A percentile compares a stretch with the other conserved stretches of the same genome.
Evolutionary conservation across 1,140 invertebrate species (phyloP).

Genomic region (Apis dorsata): DNA sequence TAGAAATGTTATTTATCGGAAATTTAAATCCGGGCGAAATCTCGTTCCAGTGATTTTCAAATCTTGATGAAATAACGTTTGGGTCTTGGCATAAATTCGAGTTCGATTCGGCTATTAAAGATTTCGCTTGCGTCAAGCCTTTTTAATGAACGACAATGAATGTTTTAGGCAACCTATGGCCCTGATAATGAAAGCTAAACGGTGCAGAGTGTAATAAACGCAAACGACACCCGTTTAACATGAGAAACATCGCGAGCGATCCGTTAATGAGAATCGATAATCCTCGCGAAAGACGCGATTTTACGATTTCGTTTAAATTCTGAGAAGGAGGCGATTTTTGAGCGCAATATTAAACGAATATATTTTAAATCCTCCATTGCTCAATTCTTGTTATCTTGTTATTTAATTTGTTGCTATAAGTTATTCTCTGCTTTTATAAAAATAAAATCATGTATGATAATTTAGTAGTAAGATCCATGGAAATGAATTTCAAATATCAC

Average conservation of each 20-base stretch:
- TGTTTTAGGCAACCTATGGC: not conserved
- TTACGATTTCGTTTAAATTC: too few species aligned
- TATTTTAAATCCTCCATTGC: too few species aligned
- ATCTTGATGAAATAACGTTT: not conserved
- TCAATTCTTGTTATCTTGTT: not conserved
- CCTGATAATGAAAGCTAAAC: not conserved
- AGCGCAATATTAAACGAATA: not conserved
- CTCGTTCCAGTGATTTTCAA: not conserved
- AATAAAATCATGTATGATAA: fast-evolving
- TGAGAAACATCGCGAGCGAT: not conserved
- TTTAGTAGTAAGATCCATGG: too few species aligned
- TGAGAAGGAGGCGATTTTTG: too few species aligned
- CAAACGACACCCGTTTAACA: slow-evolving; percentile 16
- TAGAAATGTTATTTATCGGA: not conserved
- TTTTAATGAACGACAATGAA: slow-evolving; percentile 31
- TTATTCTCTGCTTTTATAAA: too few species aligned
- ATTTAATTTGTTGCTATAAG: too few species aligned
- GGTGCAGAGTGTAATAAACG: slow-evolving; percentile 1
- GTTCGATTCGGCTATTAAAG: not conserved
- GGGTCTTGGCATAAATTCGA: not conserved
- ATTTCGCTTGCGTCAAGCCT: not conserved
- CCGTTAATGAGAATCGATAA: not conserved
- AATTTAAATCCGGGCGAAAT: not conserved
- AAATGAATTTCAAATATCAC: not conserved
- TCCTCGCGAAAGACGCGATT: not conserved